A percentile compares a stretch with the other conserved stretches of the same genome.
phyloP scores from a whole-genome alignment of 2,888 invertebrate genomes.

The Pantelozetes paolii region DNA sequence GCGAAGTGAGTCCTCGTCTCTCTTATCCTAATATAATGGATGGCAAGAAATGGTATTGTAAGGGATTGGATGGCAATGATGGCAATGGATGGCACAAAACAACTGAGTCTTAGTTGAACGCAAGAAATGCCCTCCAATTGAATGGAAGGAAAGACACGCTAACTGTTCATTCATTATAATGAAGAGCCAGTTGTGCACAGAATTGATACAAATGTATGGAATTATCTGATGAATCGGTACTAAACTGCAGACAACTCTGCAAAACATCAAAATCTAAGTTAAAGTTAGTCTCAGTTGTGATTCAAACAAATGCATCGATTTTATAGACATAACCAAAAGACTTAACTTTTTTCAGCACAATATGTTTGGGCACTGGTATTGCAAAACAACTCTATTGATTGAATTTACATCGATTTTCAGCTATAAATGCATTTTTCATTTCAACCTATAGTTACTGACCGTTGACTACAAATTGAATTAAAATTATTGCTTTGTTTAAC shows the following conservation, averaged over 20 bases:
- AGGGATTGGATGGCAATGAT: too few relatives aligned
- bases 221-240: conserved; percentile 17
- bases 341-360: not conserved
- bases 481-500: not conserved
- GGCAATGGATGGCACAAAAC: not conserved
- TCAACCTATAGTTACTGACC: not conserved
- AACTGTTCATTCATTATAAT: conserved; percentile 1
- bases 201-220: not conserved
- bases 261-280: not conserved
- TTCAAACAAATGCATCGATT: not conserved
- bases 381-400: not conserved
- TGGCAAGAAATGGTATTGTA: too few relatives aligned
- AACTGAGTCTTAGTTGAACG: not conserved
- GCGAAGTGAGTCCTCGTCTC: not conserved
- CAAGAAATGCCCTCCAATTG: conserved; percentile 23
- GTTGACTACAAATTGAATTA: not conserved
- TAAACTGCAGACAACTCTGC: not conserved
- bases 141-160: conserved; percentile 15
- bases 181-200: not conserved
- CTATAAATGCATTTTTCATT: not conserved
- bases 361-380: not conserved
- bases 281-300: not conserved
- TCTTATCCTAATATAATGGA: conserved; percentile 2
- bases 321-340: not conserved
- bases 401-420: not conserved